Conservation (phyloP, 2,888 invertebrate genomes). For the Notodonta ziczac region DNA sequence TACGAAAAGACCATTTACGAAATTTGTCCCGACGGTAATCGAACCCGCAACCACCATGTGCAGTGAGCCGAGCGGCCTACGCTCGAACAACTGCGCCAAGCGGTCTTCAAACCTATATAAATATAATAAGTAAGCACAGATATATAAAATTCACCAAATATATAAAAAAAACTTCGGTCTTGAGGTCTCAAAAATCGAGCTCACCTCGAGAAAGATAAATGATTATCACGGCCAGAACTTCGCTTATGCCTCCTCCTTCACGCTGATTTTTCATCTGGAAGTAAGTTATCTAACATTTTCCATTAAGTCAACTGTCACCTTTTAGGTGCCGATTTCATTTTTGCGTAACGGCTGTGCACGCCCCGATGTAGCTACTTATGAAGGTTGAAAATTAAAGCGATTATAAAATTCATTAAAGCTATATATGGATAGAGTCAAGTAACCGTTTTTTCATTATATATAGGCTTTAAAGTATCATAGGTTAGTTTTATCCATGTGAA, state of each 20-base stretch:
- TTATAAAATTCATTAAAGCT: background rate
- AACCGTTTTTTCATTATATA: background rate
- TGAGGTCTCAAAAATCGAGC: slow-evolving; percentile 22
- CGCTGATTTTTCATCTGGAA: slow-evolving; percentile 32
- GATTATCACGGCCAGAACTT: slow-evolving; percentile 28
- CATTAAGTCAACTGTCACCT: background rate
- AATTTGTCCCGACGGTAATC: no score
- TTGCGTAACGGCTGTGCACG: background rate
- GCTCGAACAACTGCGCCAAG: no score
- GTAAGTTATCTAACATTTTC: slow-evolving; percentile 17
- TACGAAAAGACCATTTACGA: no score
- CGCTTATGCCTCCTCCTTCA: slow-evolving; percentile 6
- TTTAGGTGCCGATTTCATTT: background rate
- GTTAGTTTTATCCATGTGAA: no score
- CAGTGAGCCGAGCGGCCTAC: no score
- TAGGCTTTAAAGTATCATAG: background rate
- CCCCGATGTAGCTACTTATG: background rate
- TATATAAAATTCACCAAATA: no score
- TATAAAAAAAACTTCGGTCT: background rate
- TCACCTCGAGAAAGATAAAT: slow-evolving; percentile 35
- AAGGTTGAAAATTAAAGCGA: background rate
- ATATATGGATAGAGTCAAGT: no score
- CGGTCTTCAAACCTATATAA: no score
- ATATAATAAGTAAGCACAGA: no score
- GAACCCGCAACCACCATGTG: no score